Base-by-base conservation (phyloP, 2,888 invertebrate genomes). In the Polyploca ridens region DNA sequence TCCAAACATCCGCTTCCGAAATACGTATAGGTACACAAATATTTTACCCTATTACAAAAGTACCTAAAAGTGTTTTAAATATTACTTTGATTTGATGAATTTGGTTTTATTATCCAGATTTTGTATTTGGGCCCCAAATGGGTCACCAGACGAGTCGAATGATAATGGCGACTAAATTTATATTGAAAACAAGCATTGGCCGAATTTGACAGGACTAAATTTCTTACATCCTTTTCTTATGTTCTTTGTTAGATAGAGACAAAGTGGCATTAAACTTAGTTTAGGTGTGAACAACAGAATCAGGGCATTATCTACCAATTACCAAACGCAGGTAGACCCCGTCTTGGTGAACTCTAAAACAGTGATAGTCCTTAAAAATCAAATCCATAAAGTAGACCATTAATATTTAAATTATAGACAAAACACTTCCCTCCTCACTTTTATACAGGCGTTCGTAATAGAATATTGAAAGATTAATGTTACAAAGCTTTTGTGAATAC, bases 1-100 rank as follows among this genome's bases (percentile, higher is more conserved):
- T 74, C 64, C 74, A 82, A 82, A 84, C 83, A 84, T 86, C 85
- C 85, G 85, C 69, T 83, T 81, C 81, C 78, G 71, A 77, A 70
- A 72, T 71, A 65, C 68, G 69, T 62, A 75, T 41, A 27, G 46
- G n/a, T 16, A 49, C 4, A 49, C 49, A 49, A 49, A 49, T 49
- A 49, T 49, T n/a, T 14, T 44, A 44, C 44, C 14, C 44, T 14
- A 44, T 14, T 44, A 44, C n/a, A 49, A 3, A 49, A 0, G 16
- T 16, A n/a, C n/a, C 0, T 10, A 49, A 6, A 49, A 6, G 49
- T 6, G 41, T 41, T 3, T 7, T 13, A 54, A 54, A 54, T 19
- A 19, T 19, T 19, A 19, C 13, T 13, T 41, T 10, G 38, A 10
- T 10, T 38, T 8, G 11, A 38, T 8, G 11, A 38, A 13, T 41